Evolutionary conservation across 1,140 invertebrate genomes (phyloP), one percentile per base, ranked within the genome.

Genomic region (Tetragnatha versicolor): DNA sequence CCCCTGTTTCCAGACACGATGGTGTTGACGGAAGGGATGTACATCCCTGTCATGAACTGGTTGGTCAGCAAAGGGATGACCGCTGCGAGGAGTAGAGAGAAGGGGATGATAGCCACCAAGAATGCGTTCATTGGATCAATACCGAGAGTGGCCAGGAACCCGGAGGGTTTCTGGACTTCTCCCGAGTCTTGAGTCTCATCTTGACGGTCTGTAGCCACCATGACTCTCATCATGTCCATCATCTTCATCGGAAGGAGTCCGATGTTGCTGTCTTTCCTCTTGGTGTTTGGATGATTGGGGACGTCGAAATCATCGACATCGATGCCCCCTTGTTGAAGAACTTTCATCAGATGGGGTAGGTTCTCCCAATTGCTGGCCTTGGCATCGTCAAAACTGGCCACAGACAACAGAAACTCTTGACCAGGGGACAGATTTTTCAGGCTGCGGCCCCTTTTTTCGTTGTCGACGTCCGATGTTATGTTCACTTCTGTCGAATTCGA

Each of bases 61-160:
- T 75, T 75, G 3, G 58, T 75, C 31, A 75, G 20, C 10, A 75
- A 2, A 5, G 55, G 70, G 33, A 75, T 35, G 0, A 75, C 55
- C 7, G 58, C 55, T 22, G 70, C 70, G 7, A 75, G 14, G 2
- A 75, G 20, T 14, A 75, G n/a, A n/a, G 70, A 61, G 17, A 75
- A 75, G 20, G 70, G 70, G 12, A 75, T 61, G 3, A 75, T 17
- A 14, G 70, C 58, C 1, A 42, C 55, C 5, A 75, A 12, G 9
- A 75, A 14, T 10, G 49, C 5, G 25, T 75, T 75, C 39, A 75
- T 35, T 12, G 70, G 70, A 61, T 75, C 70, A 3, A 20, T 14
- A 20, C 27, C n/a, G 22, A 75, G 10, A 22, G 31, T 61, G 20
- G 55, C 55, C 14, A 75, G 31, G 17, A 75, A 61, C 14, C 55